phyloP scores from a whole-genome alignment of 2,888 invertebrate species.

The Ditula angustiorana region DNA sequence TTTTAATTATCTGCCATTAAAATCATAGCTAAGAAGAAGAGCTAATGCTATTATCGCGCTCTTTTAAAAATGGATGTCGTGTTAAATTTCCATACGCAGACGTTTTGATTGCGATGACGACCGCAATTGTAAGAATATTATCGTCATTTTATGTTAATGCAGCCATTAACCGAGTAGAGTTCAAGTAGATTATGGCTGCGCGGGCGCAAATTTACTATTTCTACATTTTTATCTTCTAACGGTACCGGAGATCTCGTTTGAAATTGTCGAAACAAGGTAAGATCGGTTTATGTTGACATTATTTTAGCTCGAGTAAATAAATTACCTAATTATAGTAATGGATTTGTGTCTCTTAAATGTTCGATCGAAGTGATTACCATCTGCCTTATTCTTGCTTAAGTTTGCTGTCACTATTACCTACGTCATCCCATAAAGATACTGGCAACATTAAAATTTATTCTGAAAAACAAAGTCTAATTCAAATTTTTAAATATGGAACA shows the following conservation, averaged over 20 bases:
- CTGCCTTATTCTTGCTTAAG: conserved; percentile 15
- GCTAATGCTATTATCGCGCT: conserved; percentile 36
- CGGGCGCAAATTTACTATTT: conserved; percentile 68
- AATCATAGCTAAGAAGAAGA: conserved; percentile 22
- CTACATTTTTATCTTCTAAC: conserved; percentile 60
- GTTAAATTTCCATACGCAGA: conserved; percentile 63
- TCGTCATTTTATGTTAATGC: conserved; percentile 77
- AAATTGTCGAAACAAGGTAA: conserved; percentile 44
- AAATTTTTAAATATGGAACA: conserved; percentile 48
- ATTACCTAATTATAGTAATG: conserved; percentile 40
- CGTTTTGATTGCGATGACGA: conserved; percentile 59
- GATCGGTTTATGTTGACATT: conserved; percentile 37
- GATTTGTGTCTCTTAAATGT: conserved; percentile 33
- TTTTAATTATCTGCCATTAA: conserved; percentile 13
- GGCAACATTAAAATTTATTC: neutral
- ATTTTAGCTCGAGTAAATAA: conserved; percentile 32
- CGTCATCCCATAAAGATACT: neutral
- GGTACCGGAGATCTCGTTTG: conserved; percentile 53
- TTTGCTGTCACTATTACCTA: conserved; percentile 6
- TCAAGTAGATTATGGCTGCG: conserved; percentile 56
- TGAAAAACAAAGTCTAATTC: conserved; percentile 18
- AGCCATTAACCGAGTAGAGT: conserved; percentile 47
- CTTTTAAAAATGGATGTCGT: conserved; percentile 49
- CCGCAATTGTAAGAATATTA: conserved; percentile 74
- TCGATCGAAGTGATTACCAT: conserved; percentile 26